Base-by-base conservation (phyloP, 1,140 invertebrate genomes). In the Drosophila subpulchrella region DNA sequence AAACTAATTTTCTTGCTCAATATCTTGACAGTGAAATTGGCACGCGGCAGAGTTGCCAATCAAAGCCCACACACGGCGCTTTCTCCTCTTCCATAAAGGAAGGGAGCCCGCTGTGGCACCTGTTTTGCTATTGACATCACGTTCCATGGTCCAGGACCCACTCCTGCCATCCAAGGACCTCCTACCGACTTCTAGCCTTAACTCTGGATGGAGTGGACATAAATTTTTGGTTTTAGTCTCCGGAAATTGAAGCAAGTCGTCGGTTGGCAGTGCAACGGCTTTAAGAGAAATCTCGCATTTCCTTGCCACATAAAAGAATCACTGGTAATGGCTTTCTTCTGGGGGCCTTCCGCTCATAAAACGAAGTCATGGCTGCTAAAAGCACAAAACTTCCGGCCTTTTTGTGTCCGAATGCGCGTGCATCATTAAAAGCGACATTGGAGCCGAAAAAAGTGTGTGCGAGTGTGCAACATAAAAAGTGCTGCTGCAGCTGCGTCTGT, bases 1-100 rank as follows among this genome's bases (percentile, higher is more conserved):
- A 91, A 91, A 91, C 89, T 91, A 91, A 91, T 91, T 91, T 91
- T 91, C 89, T 78, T 83, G 72, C 84, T 86, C 83, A 89, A 91
- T 91, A 91, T 91, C 88, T 91, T 91, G 89, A 89, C 89, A 91
- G 89, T 80, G 84, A 91, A 91, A 91, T 91, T 91, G 89, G 89
- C 84, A 90, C 84, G 81, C 90, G 68, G 84, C 81, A 58, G 54
- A 61, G 74, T 58, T 82, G 79, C 84, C 84, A 90, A 71, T 75
- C 89, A 83, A 76, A 78, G 67, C 57, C 58, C 78, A 60, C 67
- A 66, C 62, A 55, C 30, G 48, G 32, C 41, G 12, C 3, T 4
- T 27, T 27, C 27, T 27, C 27, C 27, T 27, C 27, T 27, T 27
- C 5, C 27, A 3, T 7, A 15, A n/a, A 7, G 3, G 4, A 42